Percentiles rank a stretch among this genome's conserved stretches.
Conservation (phyloP, 1,140 invertebrate species). For the Temnothorax longispinosus region DNA sequence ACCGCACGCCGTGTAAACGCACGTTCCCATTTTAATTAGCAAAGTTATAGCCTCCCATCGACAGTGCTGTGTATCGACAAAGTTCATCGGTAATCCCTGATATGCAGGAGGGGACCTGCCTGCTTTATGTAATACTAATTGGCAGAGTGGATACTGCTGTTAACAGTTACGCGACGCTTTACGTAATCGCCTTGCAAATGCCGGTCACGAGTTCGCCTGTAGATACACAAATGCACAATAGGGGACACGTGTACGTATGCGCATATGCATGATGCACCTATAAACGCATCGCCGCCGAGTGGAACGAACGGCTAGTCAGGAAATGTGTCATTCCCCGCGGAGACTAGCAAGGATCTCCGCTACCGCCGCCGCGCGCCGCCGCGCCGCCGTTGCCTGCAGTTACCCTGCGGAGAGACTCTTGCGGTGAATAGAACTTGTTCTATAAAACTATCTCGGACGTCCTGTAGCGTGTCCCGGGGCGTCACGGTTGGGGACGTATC, state of each 20-base stretch:
- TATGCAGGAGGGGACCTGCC: conserved; percentile 16
- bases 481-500: conserved; percentile 58
- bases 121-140: conserved; percentile 57
- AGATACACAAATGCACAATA: conserved; percentile 26
- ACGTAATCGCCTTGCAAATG: conserved; percentile 55
- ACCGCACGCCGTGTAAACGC: conserved; percentile 6
- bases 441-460: conserved; percentile 73
- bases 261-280: neutral
- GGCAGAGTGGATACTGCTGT: conserved; percentile 51
- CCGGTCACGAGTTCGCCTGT: conserved; percentile 41
- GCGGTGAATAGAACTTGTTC: conserved; percentile 65
- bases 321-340: conserved; percentile 58
- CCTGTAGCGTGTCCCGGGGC: conserved; percentile 51
- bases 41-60: conserved; percentile 7
- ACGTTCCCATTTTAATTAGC: conserved; percentile 46
- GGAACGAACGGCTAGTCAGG: conserved; percentile 34
- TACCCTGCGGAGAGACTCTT: conserved; percentile 62
- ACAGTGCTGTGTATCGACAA: conserved; percentile 33
- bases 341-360: conserved; percentile 24
- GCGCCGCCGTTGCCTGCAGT: conserved; percentile 11
- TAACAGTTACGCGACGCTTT: conserved; percentile 43
- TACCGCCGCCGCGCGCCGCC: neutral
- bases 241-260: neutral
- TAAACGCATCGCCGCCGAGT: neutral
- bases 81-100: conserved; percentile 50